Base-by-base conservation (phyloP, 2,888 invertebrate species). In the Muschampia plurimacula region DNA sequence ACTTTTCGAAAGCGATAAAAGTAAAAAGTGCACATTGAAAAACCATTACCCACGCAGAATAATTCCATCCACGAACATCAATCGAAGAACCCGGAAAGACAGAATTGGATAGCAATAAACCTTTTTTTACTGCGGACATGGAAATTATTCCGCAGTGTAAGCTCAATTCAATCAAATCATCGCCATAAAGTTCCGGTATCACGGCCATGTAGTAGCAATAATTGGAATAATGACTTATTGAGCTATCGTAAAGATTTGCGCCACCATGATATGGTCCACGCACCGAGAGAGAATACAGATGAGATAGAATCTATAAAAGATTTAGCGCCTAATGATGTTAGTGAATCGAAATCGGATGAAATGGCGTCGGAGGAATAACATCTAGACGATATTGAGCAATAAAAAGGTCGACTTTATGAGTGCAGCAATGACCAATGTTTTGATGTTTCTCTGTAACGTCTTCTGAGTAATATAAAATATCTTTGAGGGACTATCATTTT, bases 211-310 rank as follows among this genome's bases (percentile, higher is more conserved):
- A 67, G 71, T 22, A 67, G 71, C 64, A 64, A 64, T 72, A 66
- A 83, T 89, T 88, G 88, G 88, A 83, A 81, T 87, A 87, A 85
- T 86, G 83, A 82, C 76, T 68, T 72, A 72, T 67, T 67, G 71
- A 62, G 66, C 52, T 72, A 52, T 67, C 71, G 67, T 72, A 72
- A 72, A 72, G 71, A 72, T 72, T 67, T 71, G 59, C 65, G 59
- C 70, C 32, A 60, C 65, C 65, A 46, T 66, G 65, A 71, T 65
- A 65, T 72, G 71, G 71, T 67, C 60, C 49, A 62, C 36, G 60
- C 60, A 67, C 66, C 59, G 36, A 46, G 44, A 41, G 66, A 28
- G 72, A 72, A 72, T 72, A 72, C 72, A 62, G 72, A 72, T 72
- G 66, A 72, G 72, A 72, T 66, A 60, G 71, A 71, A 66, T 72